Percentiles rank a stretch among this genome's conserved stretches.
Conservation (phyloP, 2,113 vertebrate genomes). For the Gymnocephalus cernua region DNA sequence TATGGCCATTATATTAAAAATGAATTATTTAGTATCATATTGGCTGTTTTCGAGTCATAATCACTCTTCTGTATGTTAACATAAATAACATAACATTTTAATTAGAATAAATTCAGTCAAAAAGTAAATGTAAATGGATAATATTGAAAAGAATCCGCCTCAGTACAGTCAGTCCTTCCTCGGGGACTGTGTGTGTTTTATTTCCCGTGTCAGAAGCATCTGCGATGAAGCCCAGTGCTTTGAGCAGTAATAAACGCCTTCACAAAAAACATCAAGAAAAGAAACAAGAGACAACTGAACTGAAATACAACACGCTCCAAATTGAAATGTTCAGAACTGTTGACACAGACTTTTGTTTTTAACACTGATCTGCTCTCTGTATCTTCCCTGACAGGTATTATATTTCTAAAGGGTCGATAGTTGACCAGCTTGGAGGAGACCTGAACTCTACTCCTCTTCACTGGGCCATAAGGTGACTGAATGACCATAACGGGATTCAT, state of each 20-base stretch:
- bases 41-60: background rate
- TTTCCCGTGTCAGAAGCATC: background rate
- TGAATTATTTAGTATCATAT: background rate
- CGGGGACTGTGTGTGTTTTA: background rate
- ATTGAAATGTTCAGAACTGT: background rate
- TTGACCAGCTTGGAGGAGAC: conserved; percentile 97
- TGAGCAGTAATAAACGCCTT: background rate
- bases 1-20: background rate
- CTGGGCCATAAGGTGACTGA: conserved; percentile 93
- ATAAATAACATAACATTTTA: background rate
- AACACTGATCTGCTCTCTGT: background rate
- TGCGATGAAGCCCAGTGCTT: background rate
- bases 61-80: background rate
- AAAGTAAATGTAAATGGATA: background rate
- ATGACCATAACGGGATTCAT: background rate
- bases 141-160: background rate
- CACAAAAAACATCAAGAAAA: background rate
- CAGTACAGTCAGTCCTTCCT: background rate
- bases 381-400: conserved; percentile 86
- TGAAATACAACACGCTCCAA: background rate
- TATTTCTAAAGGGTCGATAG: conserved; percentile 93
- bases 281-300: background rate
- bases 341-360: background rate
- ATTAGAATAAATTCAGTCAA: background rate
- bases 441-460: conserved; percentile 97